Evolutionary conservation across 2,888 invertebrate genomes (phyloP), one percentile per base, ranked within the genome.

Genomic region (Diplazon laetatorius): DNA sequence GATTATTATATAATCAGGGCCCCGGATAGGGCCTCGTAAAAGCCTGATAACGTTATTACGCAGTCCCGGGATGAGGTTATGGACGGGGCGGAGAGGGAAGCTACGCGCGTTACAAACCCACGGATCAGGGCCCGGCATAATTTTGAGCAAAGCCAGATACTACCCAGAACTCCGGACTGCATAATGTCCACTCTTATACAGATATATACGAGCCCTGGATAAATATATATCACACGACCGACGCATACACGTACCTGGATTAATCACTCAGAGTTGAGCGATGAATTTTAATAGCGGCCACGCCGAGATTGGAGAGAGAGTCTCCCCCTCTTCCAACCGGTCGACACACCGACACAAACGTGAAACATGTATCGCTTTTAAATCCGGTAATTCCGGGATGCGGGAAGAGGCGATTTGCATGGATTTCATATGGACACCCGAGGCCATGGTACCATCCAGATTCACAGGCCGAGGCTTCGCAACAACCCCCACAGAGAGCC

Each of bases 321-420:
- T 68, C 30, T 30, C 30, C 30, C 30, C 30, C 30, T 30, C 6
- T 30, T 9, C n/a, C 42, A 4, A n/a, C 42, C n/a, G 1, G 5
- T 12, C 2, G 12, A 12, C 50, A 9, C 30, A 1, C n/a, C 42
- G 8, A 16, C 55, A 16, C 55, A 74, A 82, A 76, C 77, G 80
- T 80, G 81, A 81, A 84, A 82, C 87, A 85, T 86, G 87, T 87
- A 88, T 89, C 84, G 87, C 87, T 89, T 89, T 89, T 87, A 88
- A 89, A 89, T 89, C 89, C 89, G 86, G 87, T 89, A 88, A 89
- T 86, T 84, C 87, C 78, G 82, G 84, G n/a, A n/a, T n/a, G 81
- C 85, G 78, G 78, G 46, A 83, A 84, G 83, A 81, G 80, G 83
- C 84, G 85, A 89, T 89, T 89, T 89, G 88, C 88, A 88, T 89